Evolutionary conservation across 1,140 invertebrate species (phyloP), one percentile per base, ranked within the genome.

Genomic region (Hestina assimilis): DNA sequence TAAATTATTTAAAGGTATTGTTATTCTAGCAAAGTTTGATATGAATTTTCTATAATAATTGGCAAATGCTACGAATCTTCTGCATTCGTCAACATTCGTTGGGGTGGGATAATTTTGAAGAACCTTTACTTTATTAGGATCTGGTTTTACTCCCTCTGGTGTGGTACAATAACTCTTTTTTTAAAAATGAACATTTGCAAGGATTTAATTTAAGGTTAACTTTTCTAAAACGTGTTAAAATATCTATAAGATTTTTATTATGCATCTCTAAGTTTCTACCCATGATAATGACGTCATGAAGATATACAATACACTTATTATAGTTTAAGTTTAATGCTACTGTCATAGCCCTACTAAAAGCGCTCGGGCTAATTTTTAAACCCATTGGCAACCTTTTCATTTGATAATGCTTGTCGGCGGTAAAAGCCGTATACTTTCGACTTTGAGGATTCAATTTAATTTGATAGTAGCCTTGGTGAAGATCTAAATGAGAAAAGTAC

Each of bases 391-490:
- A 8, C 7, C 63, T 21, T 0, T 11, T 52, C 62, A 65, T 60
- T 48, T 65, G 63, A 28, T 57, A 65, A 6, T 65, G 63, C 35
- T 21, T 2, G 12, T 23, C 9, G n/a, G 17, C 5, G 50, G 55
- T 63, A 26, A 61, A 60, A 9, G 63, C 63, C 11, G 58, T 66
- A 31, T 48, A 66, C 21, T 57, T 20, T 48, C 63, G 53, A 40
- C 57, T 53, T 0, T 58, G 29, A 14, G 8, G 4, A 2, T 45
- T 11, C 31, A 59, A 47, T n/a, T n/a, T n/a, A 28, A 21, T 23
- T 33, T 59, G 56, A 43, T 41, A 59, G 55, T 45, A 64, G 9
- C 50, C 41, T 21, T 57, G 53, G 8, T 19, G 20, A 6, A 63
- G 8, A 38, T 63, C 54, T 20, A 57, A 28, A 35, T 57, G 54